Conservation (phyloP, 92 coral and sea anemone genomes). For the Palythoa grandiflora region DNA sequence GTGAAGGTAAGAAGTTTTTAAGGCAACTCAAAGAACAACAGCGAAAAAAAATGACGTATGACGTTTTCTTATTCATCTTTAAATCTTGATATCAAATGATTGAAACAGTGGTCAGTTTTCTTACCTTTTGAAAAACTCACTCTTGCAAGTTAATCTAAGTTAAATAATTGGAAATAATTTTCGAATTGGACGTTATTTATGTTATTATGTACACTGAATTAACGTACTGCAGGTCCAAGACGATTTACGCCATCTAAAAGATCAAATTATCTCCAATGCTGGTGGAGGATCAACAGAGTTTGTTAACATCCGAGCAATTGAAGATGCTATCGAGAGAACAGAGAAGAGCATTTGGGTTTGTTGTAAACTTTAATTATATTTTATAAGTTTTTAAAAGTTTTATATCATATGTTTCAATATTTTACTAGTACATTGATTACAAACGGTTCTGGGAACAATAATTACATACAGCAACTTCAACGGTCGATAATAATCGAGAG, state of each 20-base stretch:
- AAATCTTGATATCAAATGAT: not conserved
- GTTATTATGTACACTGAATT: not conserved
- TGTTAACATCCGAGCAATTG: constrained; percentile 80
- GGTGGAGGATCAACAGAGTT: constrained; percentile 69
- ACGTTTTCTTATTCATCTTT: not conserved
- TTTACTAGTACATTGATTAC: not conserved
- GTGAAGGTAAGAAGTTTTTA: constrained; percentile 78
- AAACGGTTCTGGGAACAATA: too few relatives aligned
- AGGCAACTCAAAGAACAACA: not conserved
- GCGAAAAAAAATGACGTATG: not conserved
- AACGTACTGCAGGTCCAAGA: constrained; percentile 83
- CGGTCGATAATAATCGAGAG: too few relatives aligned
- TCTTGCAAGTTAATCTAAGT: not conserved
- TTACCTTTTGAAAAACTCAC: not conserved
- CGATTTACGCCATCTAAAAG: constrained; percentile 96
- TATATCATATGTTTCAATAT: too few relatives aligned
- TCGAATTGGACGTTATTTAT: not conserved
- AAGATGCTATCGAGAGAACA: constrained; percentile 93
- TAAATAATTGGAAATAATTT: not conserved
- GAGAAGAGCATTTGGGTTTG: constrained; percentile 93
- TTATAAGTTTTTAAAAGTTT: too few relatives aligned
- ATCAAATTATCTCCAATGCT: constrained; percentile 78
- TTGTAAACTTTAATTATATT: not conserved
- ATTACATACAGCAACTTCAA: too few relatives aligned
- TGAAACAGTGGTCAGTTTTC: not conserved